These are phyloP conservation scores for Staurois parvus DNA, from an alignment of 2,797 vertebrate genomes.

Conservation along the genomic window DNA sequence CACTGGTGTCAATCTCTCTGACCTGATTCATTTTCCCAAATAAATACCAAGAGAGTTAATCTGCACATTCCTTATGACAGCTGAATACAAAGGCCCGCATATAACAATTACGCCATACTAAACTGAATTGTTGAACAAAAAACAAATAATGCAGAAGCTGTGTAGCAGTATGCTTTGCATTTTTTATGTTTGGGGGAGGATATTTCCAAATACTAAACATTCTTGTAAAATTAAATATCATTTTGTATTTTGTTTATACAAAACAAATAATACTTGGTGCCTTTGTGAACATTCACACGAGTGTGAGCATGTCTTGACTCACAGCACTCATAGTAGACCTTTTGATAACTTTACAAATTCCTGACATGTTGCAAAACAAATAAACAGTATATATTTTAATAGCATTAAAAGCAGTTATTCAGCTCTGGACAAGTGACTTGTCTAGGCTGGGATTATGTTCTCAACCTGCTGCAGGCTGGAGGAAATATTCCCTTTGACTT, in stretches of 20 bases:
- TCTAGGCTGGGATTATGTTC: background rate
- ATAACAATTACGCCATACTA: background rate
- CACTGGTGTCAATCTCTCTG: slow-evolving; percentile 82
- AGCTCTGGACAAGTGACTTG: background rate
- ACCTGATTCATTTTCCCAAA: slow-evolving; percentile 71
- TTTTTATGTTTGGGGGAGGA: background rate
- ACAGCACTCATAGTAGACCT: background rate
- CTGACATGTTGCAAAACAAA: too few species aligned
- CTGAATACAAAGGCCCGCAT: background rate
- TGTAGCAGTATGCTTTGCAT: background rate
- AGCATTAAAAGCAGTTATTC: too few species aligned
- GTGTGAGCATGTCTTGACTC: background rate
- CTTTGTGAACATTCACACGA: background rate
- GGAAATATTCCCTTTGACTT: background rate
- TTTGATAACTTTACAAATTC: background rate
- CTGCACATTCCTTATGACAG: slow-evolving; percentile 66
- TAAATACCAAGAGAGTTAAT: slow-evolving; percentile 83
- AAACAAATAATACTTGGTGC: background rate
- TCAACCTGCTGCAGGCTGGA: background rate
- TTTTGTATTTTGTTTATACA: background rate
- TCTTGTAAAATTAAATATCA: background rate
- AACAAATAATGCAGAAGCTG: background rate
- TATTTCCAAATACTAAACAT: background rate
- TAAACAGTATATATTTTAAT: too few species aligned
- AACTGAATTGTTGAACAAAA: background rate